Evolutionary conservation across 2,888 invertebrate species (phyloP).

Genomic region (Litoditis marina): DNA sequence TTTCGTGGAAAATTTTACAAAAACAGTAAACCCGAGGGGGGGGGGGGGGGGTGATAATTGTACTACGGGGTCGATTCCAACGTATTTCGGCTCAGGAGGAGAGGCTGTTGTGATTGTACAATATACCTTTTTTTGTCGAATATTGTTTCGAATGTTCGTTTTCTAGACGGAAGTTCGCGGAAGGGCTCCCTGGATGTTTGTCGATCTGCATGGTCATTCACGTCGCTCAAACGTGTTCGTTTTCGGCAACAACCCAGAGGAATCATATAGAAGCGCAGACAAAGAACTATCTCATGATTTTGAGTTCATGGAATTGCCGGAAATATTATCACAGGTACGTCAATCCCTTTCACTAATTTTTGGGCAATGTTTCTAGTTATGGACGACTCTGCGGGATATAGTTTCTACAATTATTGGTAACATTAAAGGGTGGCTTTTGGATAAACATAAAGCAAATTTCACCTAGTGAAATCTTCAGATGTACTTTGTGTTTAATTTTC

Average conservation of each 20-base stretch:
- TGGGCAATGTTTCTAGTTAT: no score
- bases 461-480: no score
- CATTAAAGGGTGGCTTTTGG: no score
- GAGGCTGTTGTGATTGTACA: background rate
- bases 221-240: conserved; percentile 81
- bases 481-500: background rate
- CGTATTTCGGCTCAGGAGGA: no score
- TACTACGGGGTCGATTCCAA: no score
- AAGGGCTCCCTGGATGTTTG: conserved; percentile 70
- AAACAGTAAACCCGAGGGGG: background rate
- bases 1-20: no score
- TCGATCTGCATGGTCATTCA: conserved; percentile 91
- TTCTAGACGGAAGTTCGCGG: conserved; percentile 40
- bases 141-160: background rate
- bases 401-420: conserved; percentile 70
- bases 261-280: conserved; percentile 50
- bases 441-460: no score
- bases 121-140: no score
- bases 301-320: conserved; percentile 26
- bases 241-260: conserved; percentile 77
- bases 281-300: conserved; percentile 6
- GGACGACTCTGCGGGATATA: conserved; percentile 70
- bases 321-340: conserved; percentile 25
- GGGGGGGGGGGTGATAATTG: no score
- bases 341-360: no score